Conservation (phyloP, 1,140 invertebrate species). For the Sycophila sp. region DNA sequence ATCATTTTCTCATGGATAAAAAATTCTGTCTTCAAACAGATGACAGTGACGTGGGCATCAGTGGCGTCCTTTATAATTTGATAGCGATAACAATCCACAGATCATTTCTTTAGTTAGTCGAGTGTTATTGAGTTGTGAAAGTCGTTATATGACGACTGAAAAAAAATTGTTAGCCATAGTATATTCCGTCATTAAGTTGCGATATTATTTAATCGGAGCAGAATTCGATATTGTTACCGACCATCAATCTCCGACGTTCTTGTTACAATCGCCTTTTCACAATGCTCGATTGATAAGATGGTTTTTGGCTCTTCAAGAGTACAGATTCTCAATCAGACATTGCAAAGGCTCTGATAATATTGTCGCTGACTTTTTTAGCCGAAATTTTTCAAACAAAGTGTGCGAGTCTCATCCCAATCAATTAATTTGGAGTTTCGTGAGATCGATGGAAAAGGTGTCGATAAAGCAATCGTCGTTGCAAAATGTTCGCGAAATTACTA, state of each 20-base stretch:
- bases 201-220: constrained; percentile 42
- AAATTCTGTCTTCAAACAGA: constrained; percentile 36
- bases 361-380: constrained; percentile 34
- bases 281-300: constrained; percentile 60
- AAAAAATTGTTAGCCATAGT: constrained; percentile 53
- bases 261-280: constrained; percentile 55
- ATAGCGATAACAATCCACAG: constrained; percentile 5
- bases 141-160: constrained; percentile 48
- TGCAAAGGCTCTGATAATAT: constrained; percentile 40
- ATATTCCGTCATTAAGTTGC: constrained; percentile 50
- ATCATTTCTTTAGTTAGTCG: constrained; percentile 36
- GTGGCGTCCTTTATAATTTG: constrained; percentile 39
- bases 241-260: constrained; percentile 60
- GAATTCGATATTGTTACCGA: constrained; percentile 60
- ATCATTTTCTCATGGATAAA: not conserved
- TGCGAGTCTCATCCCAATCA: not conserved
- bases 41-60: constrained; percentile 35
- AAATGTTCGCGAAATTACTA: too few relatives aligned
- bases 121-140: constrained; percentile 24
- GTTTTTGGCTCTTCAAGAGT: constrained; percentile 58
- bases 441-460: too few relatives aligned
- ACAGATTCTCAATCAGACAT: constrained; percentile 58
- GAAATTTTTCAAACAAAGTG: not conserved
- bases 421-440: not conserved
- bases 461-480: too few relatives aligned